Percentiles rank a stretch among this genome's conserved stretches.
phyloP scores from a whole-genome alignment of 92 coral and sea anemone genomes.

The Epizoanthus fatuus region DNA sequence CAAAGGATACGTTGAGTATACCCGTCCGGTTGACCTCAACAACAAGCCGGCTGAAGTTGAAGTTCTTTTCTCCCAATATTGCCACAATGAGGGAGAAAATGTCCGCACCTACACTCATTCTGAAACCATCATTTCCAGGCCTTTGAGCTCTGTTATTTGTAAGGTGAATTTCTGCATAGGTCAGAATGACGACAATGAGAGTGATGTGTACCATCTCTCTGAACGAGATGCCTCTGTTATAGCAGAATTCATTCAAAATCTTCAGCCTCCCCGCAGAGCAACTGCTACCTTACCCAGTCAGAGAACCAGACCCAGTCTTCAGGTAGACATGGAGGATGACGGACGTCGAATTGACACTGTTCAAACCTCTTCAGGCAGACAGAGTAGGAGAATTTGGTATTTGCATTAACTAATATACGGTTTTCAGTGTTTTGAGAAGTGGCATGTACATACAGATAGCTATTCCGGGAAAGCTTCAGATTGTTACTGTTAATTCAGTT shows the following conservation, averaged over 20 bases:
- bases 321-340: conserved; percentile 61
- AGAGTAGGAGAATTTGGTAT: too few relatives aligned
- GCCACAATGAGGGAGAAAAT: conserved; percentile 33
- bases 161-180: conserved; percentile 35
- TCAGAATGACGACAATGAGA: conserved; percentile 13
- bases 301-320: conserved; percentile 32
- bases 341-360: conserved; percentile 69
- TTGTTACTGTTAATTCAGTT: too few relatives aligned
- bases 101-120: conserved; percentile 41
- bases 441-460: too few relatives aligned
- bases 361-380: too few relatives aligned
- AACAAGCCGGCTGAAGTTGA: conserved; percentile 60
- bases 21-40: conserved; percentile 52
- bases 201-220: conserved; percentile 3
- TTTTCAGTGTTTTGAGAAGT: too few relatives aligned
- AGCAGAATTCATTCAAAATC: conserved; percentile 8
- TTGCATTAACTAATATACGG: too few relatives aligned
- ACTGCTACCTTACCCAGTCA: conserved; percentile 23
- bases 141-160: conserved; percentile 41
- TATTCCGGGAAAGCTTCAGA: too few relatives aligned
- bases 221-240: background rate
- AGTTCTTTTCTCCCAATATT: conserved; percentile 51
- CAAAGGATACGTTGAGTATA: conserved; percentile 62
- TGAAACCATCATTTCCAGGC: conserved; percentile 52
- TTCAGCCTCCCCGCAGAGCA: conserved; percentile 22